These are phyloP conservation scores for Momotus momota DNA, from an alignment of 2,797 vertebrate genomes.

Conservation along the genomic window DNA sequence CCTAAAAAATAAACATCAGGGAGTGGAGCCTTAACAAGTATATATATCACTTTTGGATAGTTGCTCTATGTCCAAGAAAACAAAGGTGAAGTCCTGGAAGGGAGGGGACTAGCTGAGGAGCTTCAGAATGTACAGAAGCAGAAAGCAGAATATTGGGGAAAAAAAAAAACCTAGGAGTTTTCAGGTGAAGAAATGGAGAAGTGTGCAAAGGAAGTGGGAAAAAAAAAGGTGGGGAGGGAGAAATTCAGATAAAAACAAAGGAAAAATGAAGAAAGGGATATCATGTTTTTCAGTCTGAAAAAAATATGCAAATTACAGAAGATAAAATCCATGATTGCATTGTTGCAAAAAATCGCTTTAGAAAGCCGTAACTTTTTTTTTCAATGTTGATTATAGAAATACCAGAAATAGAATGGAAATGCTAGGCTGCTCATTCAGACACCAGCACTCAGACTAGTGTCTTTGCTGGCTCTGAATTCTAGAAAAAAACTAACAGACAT, in stretches of 20 bases:
- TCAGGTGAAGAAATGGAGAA: not conserved
- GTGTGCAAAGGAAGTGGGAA: not conserved
- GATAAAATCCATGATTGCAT: not conserved
- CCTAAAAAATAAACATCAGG: not conserved
- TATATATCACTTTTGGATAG: not conserved
- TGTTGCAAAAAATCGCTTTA: not conserved
- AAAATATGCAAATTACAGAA: not conserved
- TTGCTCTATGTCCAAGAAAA: not conserved
- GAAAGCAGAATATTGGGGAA: not conserved
- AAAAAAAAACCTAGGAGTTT: not conserved
- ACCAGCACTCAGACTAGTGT: conserved; percentile 2
- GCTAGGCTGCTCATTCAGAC: not conserved
- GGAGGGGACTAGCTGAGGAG: not conserved
- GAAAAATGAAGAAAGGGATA: not conserved
- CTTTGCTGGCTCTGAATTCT: not conserved
- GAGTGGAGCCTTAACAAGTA: not conserved
- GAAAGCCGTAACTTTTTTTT: not conserved
- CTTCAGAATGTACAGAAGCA: not conserved
- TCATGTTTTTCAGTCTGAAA: not conserved
- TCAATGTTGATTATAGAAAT: not conserved
- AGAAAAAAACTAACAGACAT: not conserved
- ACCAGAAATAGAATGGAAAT: conserved; percentile 15
- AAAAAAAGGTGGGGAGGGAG: fast-evolving
- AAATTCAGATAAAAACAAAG: not conserved
- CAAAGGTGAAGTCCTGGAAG: not conserved